Base-by-base conservation (phyloP, 2,113 vertebrate genomes). In the Lota lota region DNA sequence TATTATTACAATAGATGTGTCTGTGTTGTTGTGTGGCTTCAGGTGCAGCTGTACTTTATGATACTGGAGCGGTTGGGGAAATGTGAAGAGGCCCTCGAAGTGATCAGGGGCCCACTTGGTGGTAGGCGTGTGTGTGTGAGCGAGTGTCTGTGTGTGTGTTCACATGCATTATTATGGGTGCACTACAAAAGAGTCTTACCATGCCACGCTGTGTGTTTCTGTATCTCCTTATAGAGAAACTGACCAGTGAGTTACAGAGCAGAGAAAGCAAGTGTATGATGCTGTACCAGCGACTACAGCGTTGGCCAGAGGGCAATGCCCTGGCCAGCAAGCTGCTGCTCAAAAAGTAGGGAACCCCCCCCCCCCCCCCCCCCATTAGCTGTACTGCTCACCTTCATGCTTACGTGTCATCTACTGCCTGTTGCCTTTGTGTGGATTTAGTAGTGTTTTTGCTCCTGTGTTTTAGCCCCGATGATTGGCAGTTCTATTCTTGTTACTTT, bases 1-100 rank as follows among this genome's bases (percentile, higher is more conserved):
- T 10, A 47, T 47, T 47, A 11, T 47, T 58, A 19, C 33, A 62
- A 24, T 21, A n/a, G 14, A 18, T 54, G 11, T 24, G 10, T 61
- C 15, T 24, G 16, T 57, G 56, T 66, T 4, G 20, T 0, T 67
- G 15, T 73, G 65, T 77, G 69, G 0, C 47, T 75, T 22, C 74
- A 96, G 97, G 97, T 99, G 7, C 96, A 99, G 61, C 94, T 99
- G 66, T 99, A 99, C 83, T 98, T 94, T 72, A 99, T 99, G 96
- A 99, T 99, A 74, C 89, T 99, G 85, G 96, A 98, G 84, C 94
- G 95, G 15, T 72, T 99, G 88, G 96, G 95, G 68, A 99, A 99
- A 75, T 96, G 95, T 72, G 92, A 94, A 28, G 96, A 99, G 86
- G 97, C 97, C 68, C 92, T 99, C 11, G 94, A 98, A 68, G 95